These are phyloP conservation scores for Drosophila demipolita DNA, from an alignment of 2,888 invertebrate species.

Conservation along the genomic window DNA sequence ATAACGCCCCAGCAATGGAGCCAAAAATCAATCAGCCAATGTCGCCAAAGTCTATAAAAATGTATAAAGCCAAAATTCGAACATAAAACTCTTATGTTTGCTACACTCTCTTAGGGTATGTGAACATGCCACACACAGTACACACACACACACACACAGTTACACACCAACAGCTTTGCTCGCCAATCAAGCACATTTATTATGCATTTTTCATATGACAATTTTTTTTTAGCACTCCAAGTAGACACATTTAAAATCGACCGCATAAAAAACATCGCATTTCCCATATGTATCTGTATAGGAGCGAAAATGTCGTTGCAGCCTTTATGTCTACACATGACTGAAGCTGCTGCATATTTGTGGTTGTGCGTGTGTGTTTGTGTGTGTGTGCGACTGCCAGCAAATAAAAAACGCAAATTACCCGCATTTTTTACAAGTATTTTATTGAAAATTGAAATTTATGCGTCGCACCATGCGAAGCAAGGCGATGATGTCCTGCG, in stretches of 20 bases:
- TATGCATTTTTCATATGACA: conserved; percentile 79
- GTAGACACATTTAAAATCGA: conserved; percentile 75
- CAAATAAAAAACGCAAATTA: conserved; percentile 70
- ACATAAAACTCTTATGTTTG: conserved; percentile 12
- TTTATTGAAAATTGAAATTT: conserved; percentile 78
- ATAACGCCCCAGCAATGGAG: conserved; percentile 52
- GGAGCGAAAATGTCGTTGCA: too few relatives aligned
- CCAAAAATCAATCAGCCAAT: conserved; percentile 68
- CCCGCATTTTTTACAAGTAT: conserved; percentile 76
- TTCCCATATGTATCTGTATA: conserved; percentile 26
- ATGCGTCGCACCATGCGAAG: conserved; percentile 48
- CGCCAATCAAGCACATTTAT: conserved; percentile 75
- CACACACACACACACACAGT: conserved; percentile 6
- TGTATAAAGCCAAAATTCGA: conserved; percentile 22
- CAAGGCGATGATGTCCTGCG: conserved; percentile 17
- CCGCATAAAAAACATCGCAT: conserved; percentile 68
- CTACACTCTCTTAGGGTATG: conserved; percentile 57
- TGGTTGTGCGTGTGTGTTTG: conserved; percentile 15
- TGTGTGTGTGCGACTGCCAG: conserved; percentile 18
- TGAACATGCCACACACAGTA: conserved; percentile 34
- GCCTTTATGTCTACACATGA: conserved; percentile 58
- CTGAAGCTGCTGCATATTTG: conserved; percentile 46
- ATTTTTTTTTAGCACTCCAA: conserved; percentile 62
- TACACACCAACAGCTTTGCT: conserved; percentile 14
- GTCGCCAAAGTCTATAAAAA: conserved; percentile 52